Conservation (phyloP, 2,888 invertebrate species). For the Fragum fragum region DNA sequence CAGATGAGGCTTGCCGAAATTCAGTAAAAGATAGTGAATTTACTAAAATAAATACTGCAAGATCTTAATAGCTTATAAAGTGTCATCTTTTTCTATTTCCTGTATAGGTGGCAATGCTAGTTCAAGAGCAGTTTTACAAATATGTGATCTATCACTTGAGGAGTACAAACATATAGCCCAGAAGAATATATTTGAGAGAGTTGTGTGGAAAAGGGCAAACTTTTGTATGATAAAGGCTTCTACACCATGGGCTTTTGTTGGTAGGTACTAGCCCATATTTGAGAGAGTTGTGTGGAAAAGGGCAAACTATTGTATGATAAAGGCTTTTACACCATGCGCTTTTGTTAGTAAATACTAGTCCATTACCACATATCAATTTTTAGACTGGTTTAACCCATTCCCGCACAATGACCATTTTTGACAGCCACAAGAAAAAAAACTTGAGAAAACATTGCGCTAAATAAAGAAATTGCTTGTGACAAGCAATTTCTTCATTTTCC, state of each 20-base stretch:
- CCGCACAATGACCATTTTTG: no score
- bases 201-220: slow-evolving; percentile 67
- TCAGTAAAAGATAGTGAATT: no score
- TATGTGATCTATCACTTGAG: slow-evolving; percentile 34
- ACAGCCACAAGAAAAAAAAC: no score
- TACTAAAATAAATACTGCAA: no score
- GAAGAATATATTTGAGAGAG: slow-evolving; percentile 39
- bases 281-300: slow-evolving; percentile 59
- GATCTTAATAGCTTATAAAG: no score
- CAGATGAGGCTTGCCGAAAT: no score
- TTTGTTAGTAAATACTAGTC: slow-evolving; percentile 64
- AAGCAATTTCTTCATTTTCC: no score
- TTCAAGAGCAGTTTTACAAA: neutral
- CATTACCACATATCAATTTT: no score
- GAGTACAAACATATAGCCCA: slow-evolving; percentile 52
- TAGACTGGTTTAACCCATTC: no score
- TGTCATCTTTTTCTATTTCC: neutral
- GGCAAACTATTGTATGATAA: slow-evolving; percentile 70
- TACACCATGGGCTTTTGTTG: slow-evolving; percentile 72
- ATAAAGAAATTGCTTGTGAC: no score
- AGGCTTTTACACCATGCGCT: slow-evolving; percentile 67
- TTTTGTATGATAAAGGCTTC: slow-evolving; percentile 66
- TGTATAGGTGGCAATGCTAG: neutral
- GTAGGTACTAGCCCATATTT: slow-evolving; percentile 47
- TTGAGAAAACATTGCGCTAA: no score